Percentiles rank a stretch among this genome's conserved stretches.
These are phyloP conservation scores for Lycophotia porphyrea DNA, from an alignment of 2,888 invertebrate genomes.

Conservation along the genomic window DNA sequence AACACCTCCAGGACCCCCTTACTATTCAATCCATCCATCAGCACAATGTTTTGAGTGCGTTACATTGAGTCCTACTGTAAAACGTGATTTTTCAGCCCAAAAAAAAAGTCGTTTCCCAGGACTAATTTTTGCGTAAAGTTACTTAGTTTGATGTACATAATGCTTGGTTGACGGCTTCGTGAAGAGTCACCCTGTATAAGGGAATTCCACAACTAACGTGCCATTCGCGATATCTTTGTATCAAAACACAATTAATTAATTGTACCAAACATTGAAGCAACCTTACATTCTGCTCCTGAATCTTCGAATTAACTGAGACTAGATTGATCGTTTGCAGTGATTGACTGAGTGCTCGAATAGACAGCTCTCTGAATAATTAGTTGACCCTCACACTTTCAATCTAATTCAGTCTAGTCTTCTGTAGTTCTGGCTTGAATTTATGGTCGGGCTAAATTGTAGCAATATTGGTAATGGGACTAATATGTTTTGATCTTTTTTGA, in stretches of 20 bases:
- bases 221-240: not conserved
- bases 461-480: not conserved
- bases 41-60: too few relatives aligned
- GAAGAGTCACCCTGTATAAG: too few relatives aligned
- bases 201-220: not conserved
- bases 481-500: not conserved
- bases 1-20: too few relatives aligned
- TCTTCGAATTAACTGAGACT: constrained; percentile 2
- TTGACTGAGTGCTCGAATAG: constrained; percentile 26
- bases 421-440: constrained; percentile 4
- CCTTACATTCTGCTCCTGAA: not conserved
- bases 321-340: constrained; percentile 44
- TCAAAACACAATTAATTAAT: constrained; percentile 22
- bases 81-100: too few relatives aligned
- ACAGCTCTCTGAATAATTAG: constrained; percentile 27
- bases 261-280: not conserved
- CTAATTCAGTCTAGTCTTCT: constrained; percentile 1
- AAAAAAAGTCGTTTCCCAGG: too few relatives aligned
- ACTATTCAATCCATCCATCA: too few relatives aligned
- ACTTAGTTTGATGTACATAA: too few relatives aligned
- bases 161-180: too few relatives aligned
- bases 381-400: constrained; percentile 6
- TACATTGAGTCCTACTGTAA: too few relatives aligned
- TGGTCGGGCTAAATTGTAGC: not conserved
- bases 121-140: too few relatives aligned